Percentiles rank a stretch among this genome's conserved stretches.
Evolutionary conservation across 2,797 vertebrate species (phyloP).

Genomic region (Eurystomus glaucurus): DNA sequence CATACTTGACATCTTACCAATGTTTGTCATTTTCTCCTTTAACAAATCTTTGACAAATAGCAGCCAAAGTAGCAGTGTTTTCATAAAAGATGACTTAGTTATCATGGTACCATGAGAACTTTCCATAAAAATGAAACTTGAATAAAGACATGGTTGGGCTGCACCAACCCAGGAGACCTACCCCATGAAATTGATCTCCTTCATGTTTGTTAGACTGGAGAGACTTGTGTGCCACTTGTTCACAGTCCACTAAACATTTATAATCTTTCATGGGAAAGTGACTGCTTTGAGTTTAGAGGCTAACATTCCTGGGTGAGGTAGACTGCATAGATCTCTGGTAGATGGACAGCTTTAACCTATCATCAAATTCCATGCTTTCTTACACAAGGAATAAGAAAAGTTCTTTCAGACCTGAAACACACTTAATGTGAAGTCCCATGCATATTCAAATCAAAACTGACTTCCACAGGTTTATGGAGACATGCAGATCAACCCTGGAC

Average conservation of each 20-base stretch:
- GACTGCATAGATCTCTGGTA: not conserved
- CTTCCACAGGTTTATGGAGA: not conserved
- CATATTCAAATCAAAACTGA: not conserved
- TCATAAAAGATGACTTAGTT: not conserved
- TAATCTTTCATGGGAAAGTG: not conserved
- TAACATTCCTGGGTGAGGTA: not conserved
- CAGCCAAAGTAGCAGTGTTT: not conserved
- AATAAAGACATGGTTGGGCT: not conserved
- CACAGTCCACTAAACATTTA: not conserved
- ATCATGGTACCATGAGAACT: not conserved
- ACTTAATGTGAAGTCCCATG: not conserved
- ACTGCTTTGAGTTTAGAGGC: not conserved
- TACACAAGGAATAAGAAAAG: not conserved
- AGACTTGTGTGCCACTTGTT: not conserved
- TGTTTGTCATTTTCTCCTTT: constrained; percentile 40
- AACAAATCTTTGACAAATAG: constrained; percentile 19
- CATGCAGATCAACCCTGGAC: not conserved
- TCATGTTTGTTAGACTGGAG: not conserved
- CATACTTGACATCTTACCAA: not conserved
- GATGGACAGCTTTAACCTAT: not conserved
- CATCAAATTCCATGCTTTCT: not conserved
- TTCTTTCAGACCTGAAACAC: not conserved
- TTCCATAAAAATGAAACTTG: not conserved
- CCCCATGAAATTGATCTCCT: not conserved
- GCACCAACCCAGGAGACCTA: not conserved